These are phyloP conservation scores for Cylindroiulus punctatus DNA, from an alignment of 2,888 invertebrate species.

Conservation along the genomic window DNA sequence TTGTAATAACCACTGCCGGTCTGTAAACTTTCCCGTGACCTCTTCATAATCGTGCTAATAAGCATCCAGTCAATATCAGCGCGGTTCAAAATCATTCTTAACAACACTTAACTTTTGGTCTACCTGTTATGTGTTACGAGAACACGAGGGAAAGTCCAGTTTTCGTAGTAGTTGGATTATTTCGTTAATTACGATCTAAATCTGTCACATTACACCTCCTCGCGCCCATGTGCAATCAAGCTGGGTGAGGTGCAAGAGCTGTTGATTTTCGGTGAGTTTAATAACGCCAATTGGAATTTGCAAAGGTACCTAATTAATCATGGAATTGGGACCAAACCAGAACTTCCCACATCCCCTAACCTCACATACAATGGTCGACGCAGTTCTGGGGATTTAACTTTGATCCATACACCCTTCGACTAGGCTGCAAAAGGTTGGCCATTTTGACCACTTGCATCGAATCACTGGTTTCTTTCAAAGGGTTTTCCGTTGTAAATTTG, in stretches of 20 bases:
- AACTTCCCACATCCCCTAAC: not conserved
- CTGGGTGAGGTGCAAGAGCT: not conserved
- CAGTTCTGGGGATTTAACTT: not conserved
- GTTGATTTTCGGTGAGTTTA: not conserved
- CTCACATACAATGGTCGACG: not conserved
- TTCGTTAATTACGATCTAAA: not conserved
- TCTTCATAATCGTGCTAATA: not conserved
- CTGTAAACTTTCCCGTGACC: conserved; percentile 3
- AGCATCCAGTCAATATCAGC: not conserved
- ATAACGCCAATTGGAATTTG: not conserved
- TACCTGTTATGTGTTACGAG: not conserved
- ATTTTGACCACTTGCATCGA: not conserved
- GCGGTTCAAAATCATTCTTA: not conserved
- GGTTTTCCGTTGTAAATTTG: not conserved
- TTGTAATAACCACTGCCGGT: not conserved
- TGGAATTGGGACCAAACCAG: conserved; percentile 27
- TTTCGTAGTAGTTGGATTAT: not conserved
- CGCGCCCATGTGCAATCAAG: not conserved
- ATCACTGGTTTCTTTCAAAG: not conserved
- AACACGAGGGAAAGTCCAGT: not conserved
- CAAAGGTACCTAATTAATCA: conserved; percentile 15
- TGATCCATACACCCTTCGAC: too few species aligned
- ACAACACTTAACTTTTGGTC: not conserved
- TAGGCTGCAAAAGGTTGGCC: too few species aligned
- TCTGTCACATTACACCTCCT: not conserved